Conservation (phyloP, 2,113 vertebrate species). For the Physeter macrocephalus region DNA sequence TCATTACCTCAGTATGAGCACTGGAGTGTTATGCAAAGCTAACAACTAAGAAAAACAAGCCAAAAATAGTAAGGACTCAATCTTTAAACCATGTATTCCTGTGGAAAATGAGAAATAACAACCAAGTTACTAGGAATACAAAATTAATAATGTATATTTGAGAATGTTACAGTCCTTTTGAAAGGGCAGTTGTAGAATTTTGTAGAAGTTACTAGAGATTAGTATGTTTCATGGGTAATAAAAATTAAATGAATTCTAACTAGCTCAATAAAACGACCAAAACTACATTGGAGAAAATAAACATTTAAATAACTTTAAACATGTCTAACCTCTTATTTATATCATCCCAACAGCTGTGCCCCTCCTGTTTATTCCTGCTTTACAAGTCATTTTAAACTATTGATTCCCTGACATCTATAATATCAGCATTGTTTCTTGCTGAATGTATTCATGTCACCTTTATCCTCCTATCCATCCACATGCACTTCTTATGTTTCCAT, state of each 20-base stretch:
- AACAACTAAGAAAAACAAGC: neutral
- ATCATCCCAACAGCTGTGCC: neutral
- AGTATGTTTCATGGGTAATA: neutral
- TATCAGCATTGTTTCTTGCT: neutral
- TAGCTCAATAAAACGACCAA: neutral
- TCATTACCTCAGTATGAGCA: neutral
- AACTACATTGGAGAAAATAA: neutral
- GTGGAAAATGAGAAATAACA: conserved; percentile 31
- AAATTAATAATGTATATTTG: neutral
- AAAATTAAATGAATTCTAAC: conserved; percentile 23
- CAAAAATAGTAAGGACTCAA: neutral
- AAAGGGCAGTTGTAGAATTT: neutral
- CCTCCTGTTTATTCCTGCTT: neutral
- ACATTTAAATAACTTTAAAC: conserved; percentile 19
- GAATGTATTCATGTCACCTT: neutral
- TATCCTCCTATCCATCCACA: neutral
- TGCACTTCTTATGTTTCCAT: neutral
- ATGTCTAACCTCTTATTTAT: neutral
- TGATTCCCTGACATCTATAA: neutral
- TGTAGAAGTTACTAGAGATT: neutral
- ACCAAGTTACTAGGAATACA: neutral
- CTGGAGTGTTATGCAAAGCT: neutral
- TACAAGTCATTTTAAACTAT: neutral
- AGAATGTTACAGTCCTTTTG: conserved; percentile 8
- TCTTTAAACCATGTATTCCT: conserved; percentile 6